These are phyloP conservation scores for Platycnemis pennipes DNA, from an alignment of 2,888 invertebrate species.

Conservation along the genomic window DNA sequence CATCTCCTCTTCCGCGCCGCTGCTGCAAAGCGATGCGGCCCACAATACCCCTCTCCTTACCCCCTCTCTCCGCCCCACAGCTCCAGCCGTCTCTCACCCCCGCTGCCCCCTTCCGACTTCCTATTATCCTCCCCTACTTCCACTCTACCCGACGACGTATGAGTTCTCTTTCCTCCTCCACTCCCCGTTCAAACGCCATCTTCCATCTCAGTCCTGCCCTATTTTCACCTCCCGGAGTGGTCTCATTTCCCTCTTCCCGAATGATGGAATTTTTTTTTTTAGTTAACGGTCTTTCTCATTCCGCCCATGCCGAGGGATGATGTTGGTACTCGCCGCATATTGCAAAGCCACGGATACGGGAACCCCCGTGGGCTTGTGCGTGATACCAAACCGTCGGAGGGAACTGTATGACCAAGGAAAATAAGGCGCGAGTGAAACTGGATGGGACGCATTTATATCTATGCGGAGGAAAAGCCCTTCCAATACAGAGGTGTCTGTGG, in stretches of 20 bases:
- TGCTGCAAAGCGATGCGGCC: background rate
- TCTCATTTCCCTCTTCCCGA: background rate
- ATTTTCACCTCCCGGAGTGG: background rate
- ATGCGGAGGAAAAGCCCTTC: too few relatives aligned
- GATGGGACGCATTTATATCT: too few relatives aligned
- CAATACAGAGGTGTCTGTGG: too few relatives aligned
- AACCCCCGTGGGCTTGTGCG: background rate
- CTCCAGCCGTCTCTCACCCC: background rate
- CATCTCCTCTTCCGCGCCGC: background rate
- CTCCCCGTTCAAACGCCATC: background rate
- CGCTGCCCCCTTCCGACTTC: background rate
- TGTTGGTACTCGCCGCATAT: background rate
- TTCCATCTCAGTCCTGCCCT: background rate
- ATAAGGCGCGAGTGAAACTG: too few relatives aligned
- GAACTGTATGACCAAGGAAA: too few relatives aligned
- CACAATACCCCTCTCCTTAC: background rate
- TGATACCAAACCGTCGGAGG: background rate
- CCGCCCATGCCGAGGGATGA: background rate
- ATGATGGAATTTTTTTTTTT: background rate
- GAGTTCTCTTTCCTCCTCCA: background rate
- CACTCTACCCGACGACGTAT: background rate
- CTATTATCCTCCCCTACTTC: background rate
- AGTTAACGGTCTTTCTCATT: background rate
- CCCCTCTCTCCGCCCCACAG: background rate
- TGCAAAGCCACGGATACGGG: background rate